Evolutionary conservation across 2,113 vertebrate genomes (phyloP), one percentile per base, ranked within the genome.

Genomic region (Sebastes fasciatus): DNA sequence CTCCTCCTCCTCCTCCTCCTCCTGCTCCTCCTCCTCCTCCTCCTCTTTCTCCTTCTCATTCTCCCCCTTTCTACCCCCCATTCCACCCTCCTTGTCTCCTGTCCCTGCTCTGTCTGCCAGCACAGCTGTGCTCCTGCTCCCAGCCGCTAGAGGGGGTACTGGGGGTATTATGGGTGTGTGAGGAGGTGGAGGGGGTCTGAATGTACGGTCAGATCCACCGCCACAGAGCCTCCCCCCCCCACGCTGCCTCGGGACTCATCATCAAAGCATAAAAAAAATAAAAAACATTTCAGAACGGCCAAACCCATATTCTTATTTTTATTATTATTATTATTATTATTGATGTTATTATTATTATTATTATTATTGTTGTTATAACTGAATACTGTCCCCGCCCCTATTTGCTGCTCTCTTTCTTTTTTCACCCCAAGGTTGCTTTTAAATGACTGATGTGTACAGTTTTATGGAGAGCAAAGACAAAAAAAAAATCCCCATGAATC

Each of bases 101-200:
- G 51, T 45, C 45, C 64, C 63, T 16, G 65, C 86, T 66, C 79
- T 55, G 46, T 95, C 96, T 95, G 95, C 88, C 96, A 93, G 94
- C 96, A 95, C 95, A 96, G 83, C 83, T 77, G 64, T 74, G 83
- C 78, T 89, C 95, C 95, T 94, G 88, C 96, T 95, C 84, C 83
- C 93, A 94, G 94, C 96, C 95, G 94, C 80, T 58, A 87, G 85
- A 80, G 81, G 83, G 73, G 78, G 42, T 17, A 40, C 68, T 82
- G 77, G 55, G 54, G 40, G 57, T 65, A 19, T 66, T 64, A 42
- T 73, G 52, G 57, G 83, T 71, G 7, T 40, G 66, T 79, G 42
- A 54, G 71, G 75, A 69, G 93, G 92, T 49, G 55, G 42, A 40
- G 65, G 73, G 51, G 49, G 95, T 95, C 96, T 96, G 95, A 94